phyloP scores from a whole-genome alignment of 2,113 vertebrate genomes.

The Myiozetetes cayanensis region DNA sequence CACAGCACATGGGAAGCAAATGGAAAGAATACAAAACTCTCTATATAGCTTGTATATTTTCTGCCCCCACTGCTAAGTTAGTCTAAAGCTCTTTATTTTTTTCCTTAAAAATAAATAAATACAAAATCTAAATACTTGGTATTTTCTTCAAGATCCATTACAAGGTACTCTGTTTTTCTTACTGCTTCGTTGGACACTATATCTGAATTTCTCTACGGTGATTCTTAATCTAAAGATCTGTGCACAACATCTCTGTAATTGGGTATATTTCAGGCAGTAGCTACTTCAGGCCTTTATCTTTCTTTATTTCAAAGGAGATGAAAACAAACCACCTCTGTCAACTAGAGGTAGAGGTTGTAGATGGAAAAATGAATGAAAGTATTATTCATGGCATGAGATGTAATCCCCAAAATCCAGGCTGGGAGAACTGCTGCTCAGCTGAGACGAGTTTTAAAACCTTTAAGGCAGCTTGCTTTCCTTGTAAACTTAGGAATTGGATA shows the following conservation, averaged over 20 bases:
- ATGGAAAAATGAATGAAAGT: background rate
- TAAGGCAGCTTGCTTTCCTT: background rate
- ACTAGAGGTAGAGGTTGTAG: background rate
- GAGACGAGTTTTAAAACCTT: background rate
- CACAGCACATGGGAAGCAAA: background rate
- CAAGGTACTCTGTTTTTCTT: conserved; percentile 18
- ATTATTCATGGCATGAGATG: background rate
- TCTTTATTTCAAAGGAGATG: background rate
- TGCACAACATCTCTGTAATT: background rate
- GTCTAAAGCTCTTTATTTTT: background rate
- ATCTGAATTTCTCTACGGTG: background rate
- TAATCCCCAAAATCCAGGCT: conserved; percentile 7
- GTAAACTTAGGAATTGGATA: background rate
- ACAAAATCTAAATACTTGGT: background rate
- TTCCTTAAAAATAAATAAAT: background rate
- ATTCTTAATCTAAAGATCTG: conserved; percentile 20
- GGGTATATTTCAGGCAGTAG: background rate
- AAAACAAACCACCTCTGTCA: background rate
- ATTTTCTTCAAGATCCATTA: background rate
- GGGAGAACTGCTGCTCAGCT: background rate
- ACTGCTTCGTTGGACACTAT: background rate
- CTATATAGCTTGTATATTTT: background rate
- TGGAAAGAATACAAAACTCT: background rate
- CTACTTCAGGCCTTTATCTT: background rate
- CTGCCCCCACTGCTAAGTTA: background rate